Base-by-base conservation (phyloP, 1,140 invertebrate species). In the Tenebrio molitor region DNA sequence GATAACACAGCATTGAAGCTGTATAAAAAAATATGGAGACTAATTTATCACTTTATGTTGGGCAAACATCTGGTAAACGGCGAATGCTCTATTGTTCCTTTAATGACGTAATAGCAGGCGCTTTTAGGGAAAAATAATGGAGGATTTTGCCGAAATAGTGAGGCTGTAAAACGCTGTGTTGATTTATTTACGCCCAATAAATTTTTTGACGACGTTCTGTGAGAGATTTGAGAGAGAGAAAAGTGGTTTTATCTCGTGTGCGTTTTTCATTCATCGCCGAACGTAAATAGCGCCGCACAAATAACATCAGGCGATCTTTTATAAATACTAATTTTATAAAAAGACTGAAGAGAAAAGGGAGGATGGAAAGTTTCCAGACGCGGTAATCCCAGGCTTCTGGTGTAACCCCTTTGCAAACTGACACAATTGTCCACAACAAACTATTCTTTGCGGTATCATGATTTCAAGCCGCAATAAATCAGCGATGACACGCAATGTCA, bases 31-130 rank as follows among this genome's bases (percentile, higher is more conserved):
- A 21, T 50, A 58, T 29, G n/a, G 50, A 5, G 23, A 23, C 12
- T 58, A 58, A 58, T 58, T 58, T 58, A 58, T 58, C 15, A 29
- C 21, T 58, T 14, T 33, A 58, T 58, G 50, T 12, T 58, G 12
- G 12, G 23, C 23, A 58, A 58, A 58, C 50, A n/a, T n/a, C n/a
- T n/a, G n/a, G n/a, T n/a, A 33, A 58, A 8, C 12, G 15, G 23
- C 12, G 50, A 29, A 25, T 58, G n/a, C 23, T 29, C 14, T 29
- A 33, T 12, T 29, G 15, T 25, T 58, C 15, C 4, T 21, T 8
- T 29, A 58, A 58, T n/a, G 7, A 50, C 36, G 12, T 41, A 33
- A n/a, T n/a, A n/a, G n/a, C 25, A 29, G 8, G 25, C 25, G 3
- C 25, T 29, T 29, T 29, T 29, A 29, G 3, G 25, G 25, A 29